Base-by-base conservation (phyloP, 2,797 vertebrate species). In the Limosa lapponica region DNA sequence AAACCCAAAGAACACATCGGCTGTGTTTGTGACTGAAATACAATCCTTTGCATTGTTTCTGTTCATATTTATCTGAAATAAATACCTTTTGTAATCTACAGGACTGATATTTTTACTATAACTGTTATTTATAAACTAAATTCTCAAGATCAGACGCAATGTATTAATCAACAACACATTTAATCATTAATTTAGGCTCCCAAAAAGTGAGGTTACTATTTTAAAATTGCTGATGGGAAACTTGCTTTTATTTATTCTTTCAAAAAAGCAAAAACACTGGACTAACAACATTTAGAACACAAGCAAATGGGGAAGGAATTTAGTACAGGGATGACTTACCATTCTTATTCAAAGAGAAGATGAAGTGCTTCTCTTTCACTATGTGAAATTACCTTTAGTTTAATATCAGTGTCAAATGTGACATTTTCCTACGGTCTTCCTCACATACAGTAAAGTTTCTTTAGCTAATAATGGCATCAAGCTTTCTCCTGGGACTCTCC, bases 371-470 rank as follows among this genome's bases (percentile, higher is more conserved):
- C n/a, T 92, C 91, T 90, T 81, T 89, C 73, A 85, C 90, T 87
- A 67, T 20, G n/a, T 92, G 67, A 95, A 97, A 97, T 88, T 92
- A 95, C 91, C 81, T 96, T 96, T 91, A 88, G 70, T 92, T 93
- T 94, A 96, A 43, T 59, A 95, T 93, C 92, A 79, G 65, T 93
- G 78, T 95, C 66, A 96, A 85, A 97, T 82, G 95, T 67, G 70
- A 97, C 48, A 95, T 71, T 96, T 96, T 87, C 37, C 62, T 92
- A 87, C 0, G 1, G 24, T 94, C 70, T 90, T 96, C 74, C 70
- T 77, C 62, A 89, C 83, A 92, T 84, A 93, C 10, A 93, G 83
- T 55, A 62, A 96, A 97, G 88, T 96, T 94, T 95, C 57, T 88
- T 81, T 55, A 93, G 81, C 82, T 96, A 96, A 93, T 94, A 96